Evolutionary conservation across 2,113 vertebrate genomes (phyloP).

Genomic region (Pleuronectes platessa): DNA sequence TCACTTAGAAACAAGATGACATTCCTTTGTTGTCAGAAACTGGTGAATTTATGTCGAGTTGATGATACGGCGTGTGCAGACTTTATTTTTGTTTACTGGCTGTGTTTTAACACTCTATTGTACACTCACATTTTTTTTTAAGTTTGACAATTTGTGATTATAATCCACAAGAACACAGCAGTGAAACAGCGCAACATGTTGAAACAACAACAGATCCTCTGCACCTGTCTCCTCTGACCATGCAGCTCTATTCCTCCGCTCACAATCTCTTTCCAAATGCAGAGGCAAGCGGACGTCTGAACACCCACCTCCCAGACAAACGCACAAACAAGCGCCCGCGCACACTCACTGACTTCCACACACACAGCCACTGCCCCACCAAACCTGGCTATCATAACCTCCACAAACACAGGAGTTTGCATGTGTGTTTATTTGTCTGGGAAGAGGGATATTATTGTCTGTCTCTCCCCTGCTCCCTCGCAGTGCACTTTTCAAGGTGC

Average conservation of each 20-base stretch:
- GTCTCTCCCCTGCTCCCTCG: constrained; percentile 70
- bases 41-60: not conserved
- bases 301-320: constrained; percentile 58
- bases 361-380: constrained; percentile 25
- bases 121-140: no score
- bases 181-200: constrained; percentile 16
- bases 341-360: constrained; percentile 17
- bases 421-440: constrained; percentile 59
- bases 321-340: constrained; percentile 30
- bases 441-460: constrained; percentile 77
- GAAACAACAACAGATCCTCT: constrained; percentile 53
- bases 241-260: constrained; percentile 57
- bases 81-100: not conserved
- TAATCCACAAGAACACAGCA: constrained; percentile 14
- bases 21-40: constrained; percentile 13
- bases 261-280: constrained; percentile 74
- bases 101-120: not conserved
- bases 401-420: constrained; percentile 59
- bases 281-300: constrained; percentile 66
- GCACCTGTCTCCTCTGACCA: constrained; percentile 57
- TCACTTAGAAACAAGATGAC: not conserved
- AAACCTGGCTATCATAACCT: constrained; percentile 68
- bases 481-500: constrained; percentile 84
- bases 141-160: constrained; percentile 32
- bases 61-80: not conserved